phyloP scores from a whole-genome alignment of 2,113 vertebrate species.

The Phylloscopus trochilus region DNA sequence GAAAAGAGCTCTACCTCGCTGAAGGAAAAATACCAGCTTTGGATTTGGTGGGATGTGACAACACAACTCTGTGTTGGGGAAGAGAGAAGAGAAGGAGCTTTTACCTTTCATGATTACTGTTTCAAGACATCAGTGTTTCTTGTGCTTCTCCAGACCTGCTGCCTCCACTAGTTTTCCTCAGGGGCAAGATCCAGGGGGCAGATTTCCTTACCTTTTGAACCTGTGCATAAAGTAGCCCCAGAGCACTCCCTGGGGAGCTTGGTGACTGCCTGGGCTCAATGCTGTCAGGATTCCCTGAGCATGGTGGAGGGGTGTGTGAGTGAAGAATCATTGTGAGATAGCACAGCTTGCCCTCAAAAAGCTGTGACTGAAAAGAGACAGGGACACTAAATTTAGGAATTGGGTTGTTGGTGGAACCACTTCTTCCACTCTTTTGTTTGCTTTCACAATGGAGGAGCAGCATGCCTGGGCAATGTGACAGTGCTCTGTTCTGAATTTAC shows the following conservation, averaged over 20 bases:
- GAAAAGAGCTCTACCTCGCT: neutral
- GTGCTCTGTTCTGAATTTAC: neutral
- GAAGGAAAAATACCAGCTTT: neutral
- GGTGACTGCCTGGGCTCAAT: neutral
- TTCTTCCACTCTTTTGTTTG: neutral
- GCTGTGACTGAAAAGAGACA: slow-evolving; percentile 53
- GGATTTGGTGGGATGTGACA: neutral
- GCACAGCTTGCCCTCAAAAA: slow-evolving; percentile 27
- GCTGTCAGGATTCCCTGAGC: neutral
- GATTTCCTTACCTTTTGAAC: neutral
- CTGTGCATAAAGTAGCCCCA: neutral
- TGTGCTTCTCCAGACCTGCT: neutral
- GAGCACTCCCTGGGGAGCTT: neutral
- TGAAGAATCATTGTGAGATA: slow-evolving; percentile 13
- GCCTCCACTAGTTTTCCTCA: neutral
- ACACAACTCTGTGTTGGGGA: neutral
- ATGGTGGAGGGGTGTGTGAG: neutral
- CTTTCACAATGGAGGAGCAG: neutral
- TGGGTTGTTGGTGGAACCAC: neutral
- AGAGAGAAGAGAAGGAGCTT: neutral
- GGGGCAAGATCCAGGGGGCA: neutral
- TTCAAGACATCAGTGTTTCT: neutral
- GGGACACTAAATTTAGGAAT: slow-evolving; percentile 52
- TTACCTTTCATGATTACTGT: neutral
- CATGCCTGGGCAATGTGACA: neutral